These are phyloP conservation scores for Tinea pellionella DNA, from an alignment of 2,888 invertebrate genomes.

Conservation along the genomic window DNA sequence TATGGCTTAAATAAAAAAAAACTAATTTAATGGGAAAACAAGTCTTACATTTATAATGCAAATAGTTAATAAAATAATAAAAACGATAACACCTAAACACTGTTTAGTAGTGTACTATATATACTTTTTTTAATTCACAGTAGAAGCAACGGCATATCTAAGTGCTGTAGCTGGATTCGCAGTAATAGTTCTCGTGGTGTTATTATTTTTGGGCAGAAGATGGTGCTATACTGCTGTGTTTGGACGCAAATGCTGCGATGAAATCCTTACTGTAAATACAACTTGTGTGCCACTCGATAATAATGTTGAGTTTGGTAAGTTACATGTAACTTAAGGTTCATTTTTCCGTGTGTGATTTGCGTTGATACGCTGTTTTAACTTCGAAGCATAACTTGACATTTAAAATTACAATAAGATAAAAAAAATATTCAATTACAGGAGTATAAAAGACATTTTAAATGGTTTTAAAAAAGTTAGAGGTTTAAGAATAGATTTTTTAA, in stretches of 20 bases:
- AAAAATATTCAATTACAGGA: too few relatives aligned
- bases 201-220: slow-evolving; percentile 88
- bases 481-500: too few relatives aligned
- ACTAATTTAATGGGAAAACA: too few relatives aligned
- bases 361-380: neutral
- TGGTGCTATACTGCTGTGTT: slow-evolving; percentile 56
- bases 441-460: too few relatives aligned
- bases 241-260: slow-evolving; percentile 52
- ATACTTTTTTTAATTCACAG: slow-evolving; percentile 38
- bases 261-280: slow-evolving; percentile 53
- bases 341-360: neutral
- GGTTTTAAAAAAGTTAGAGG: too few relatives aligned
- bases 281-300: slow-evolving; percentile 41
- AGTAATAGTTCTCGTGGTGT: slow-evolving; percentile 82
- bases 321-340: neutral
- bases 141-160: slow-evolving; percentile 89
- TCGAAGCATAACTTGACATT: too few relatives aligned
- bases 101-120: too few relatives aligned
- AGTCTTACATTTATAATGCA: too few relatives aligned
- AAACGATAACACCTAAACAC: neutral
- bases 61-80: too few relatives aligned
- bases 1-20: too few relatives aligned
- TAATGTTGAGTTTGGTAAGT: slow-evolving; percentile 57
- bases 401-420: too few relatives aligned
- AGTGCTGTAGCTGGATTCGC: slow-evolving; percentile 89